Evolutionary conservation across 2,888 invertebrate genomes (phyloP).

Genomic region (Phytoseiulus persimilis): DNA sequence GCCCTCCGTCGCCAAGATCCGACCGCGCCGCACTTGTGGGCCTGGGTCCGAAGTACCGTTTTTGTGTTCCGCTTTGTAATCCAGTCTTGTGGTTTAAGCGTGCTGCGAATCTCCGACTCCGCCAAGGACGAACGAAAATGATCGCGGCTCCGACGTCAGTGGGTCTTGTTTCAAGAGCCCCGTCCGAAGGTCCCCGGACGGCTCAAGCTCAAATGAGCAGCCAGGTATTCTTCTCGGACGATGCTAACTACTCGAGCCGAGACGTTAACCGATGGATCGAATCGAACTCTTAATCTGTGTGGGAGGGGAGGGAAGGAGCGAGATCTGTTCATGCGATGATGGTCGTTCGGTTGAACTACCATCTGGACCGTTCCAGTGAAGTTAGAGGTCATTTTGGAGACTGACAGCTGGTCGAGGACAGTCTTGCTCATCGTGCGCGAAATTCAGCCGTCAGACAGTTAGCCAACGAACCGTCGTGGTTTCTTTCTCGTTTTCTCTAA

Average conservation of each 20-base stretch:
- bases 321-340: background rate
- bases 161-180: background rate
- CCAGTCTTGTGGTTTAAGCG: background rate
- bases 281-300: background rate
- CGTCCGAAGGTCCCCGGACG: background rate
- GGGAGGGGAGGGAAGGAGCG: background rate
- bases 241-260: background rate
- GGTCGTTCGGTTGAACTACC: background rate
- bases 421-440: constrained; percentile 5
- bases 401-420: background rate
- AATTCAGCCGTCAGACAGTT: background rate
- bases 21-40: background rate
- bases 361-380: background rate
- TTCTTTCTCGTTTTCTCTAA: background rate
- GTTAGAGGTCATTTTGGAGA: background rate
- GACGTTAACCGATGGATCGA: background rate
- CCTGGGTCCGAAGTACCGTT: background rate
- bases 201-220: background rate
- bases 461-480: background rate
- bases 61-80: background rate
- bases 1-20: background rate
- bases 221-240: background rate
- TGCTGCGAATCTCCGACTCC: background rate
- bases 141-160: too few species aligned
- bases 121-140: background rate